These are phyloP conservation scores for Erpobdella octoculata DNA, from an alignment of 2,888 invertebrate species.

Conservation along the genomic window DNA sequence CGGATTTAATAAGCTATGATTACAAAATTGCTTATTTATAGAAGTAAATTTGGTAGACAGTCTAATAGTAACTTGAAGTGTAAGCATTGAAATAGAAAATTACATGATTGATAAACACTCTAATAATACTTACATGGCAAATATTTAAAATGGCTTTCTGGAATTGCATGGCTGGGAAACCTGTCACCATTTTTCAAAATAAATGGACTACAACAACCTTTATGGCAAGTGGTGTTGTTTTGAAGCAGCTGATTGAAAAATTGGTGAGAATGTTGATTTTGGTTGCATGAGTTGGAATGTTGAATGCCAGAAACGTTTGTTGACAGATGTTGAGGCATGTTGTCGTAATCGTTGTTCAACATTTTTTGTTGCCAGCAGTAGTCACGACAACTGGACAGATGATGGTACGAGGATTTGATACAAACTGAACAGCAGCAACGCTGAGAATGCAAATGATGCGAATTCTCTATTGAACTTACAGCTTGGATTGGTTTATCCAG, in stretches of 20 bases:
- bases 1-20: neutral
- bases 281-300: neutral
- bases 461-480: neutral
- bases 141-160: no score
- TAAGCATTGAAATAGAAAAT: no score
- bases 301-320: neutral
- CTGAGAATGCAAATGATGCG: neutral
- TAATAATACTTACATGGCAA: no score
- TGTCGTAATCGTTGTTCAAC: neutral
- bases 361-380: neutral
- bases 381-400: neutral
- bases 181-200: neutral
- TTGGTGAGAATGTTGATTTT: neutral
- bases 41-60: no score
- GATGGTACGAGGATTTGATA: neutral
- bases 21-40: neutral
- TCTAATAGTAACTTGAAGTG: neutral
- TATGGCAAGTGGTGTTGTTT: neutral
- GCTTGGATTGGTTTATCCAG: no score
- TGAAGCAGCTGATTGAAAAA: neutral
- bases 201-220: neutral
- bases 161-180: no score
- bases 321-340: neutral
- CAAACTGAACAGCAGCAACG: conserved; percentile 13
- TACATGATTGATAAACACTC: no score